Percentiles rank a stretch among this genome's conserved stretches.
phyloP scores from a whole-genome alignment of 2,888 invertebrate genomes.

The Aphodius granarius region DNA sequence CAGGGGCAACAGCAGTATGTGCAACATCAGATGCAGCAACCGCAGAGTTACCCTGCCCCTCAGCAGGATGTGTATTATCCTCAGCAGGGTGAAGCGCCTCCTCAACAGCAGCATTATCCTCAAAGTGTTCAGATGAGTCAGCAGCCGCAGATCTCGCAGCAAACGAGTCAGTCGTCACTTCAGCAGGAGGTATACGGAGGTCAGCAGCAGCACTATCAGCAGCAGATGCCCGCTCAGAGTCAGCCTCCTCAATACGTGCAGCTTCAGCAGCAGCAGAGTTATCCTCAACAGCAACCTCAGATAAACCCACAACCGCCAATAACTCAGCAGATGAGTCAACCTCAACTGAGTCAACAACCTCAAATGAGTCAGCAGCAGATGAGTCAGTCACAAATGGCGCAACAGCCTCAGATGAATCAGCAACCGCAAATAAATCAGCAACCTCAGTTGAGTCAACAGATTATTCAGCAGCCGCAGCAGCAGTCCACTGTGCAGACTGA shows the following conservation, averaged over 20 bases:
- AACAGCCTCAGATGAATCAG: conserved; percentile 20
- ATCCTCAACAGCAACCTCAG: conserved; percentile 6
- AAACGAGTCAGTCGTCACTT: background rate
- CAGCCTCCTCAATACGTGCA: conserved; percentile 34
- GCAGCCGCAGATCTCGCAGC: conserved; percentile 18
- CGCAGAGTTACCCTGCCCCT: conserved; percentile 23
- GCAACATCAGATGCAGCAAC: background rate
- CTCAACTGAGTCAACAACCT: conserved; percentile 44
- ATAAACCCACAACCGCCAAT: background rate
- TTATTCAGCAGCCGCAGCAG: conserved; percentile 40
- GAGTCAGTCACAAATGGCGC: conserved; percentile 33
- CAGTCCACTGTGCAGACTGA: conserved; percentile 40
- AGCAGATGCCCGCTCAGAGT: conserved; percentile 30
- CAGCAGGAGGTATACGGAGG: background rate
- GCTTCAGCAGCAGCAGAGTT: conserved; percentile 15
- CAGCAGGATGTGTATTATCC: background rate
- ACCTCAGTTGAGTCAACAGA: conserved; percentile 52
- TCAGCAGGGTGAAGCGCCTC: no score
- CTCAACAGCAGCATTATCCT: no score
- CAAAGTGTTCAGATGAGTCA: no score
- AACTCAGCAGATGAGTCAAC: conserved; percentile 11
- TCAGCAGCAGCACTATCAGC: conserved; percentile 29
- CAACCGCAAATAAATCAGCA: conserved; percentile 43
- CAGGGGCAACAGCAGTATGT: conserved; percentile 5
- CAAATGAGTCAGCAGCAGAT: conserved; percentile 43